Evolutionary conservation across 2,113 vertebrate genomes (phyloP).

Genomic region (Aspidoscelis tigris): DNA sequence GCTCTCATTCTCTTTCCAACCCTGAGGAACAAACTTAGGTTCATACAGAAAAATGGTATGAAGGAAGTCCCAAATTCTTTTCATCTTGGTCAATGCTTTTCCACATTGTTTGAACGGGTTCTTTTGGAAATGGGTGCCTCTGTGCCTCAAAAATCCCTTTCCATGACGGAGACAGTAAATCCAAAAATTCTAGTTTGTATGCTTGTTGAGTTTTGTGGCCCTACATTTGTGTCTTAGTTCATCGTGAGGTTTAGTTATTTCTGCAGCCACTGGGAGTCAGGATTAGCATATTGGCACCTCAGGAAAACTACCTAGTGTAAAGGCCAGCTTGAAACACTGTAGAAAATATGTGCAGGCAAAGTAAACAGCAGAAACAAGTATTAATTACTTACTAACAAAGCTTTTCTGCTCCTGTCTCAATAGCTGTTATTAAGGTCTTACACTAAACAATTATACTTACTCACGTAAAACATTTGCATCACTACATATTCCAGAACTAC

Average conservation of each 20-base stretch:
- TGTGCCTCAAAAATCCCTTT: too few relatives aligned
- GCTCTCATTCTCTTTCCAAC: neutral
- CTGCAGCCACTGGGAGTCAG: too few relatives aligned
- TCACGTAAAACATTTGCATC: too few relatives aligned
- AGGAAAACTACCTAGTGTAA: neutral
- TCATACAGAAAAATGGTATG: neutral
- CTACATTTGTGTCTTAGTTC: too few relatives aligned
- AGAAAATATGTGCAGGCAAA: too few relatives aligned
- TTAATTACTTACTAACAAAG: neutral
- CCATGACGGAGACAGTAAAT: too few relatives aligned
- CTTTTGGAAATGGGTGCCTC: neutral
- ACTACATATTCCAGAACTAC: too few relatives aligned
- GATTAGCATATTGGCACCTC: too few relatives aligned
- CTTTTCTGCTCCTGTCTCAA: neutral
- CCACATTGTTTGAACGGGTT: neutral
- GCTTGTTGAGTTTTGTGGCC: too few relatives aligned
- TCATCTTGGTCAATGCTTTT: neutral
- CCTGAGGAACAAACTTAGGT: neutral
- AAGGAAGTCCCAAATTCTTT: neutral
- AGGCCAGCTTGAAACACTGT: neutral
- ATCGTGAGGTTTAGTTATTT: too few relatives aligned
- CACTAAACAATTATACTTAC: too few relatives aligned
- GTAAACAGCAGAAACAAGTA: neutral
- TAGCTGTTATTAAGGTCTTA: neutral
- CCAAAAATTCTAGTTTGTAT: too few relatives aligned